These are phyloP conservation scores for Fragum fragum DNA, from an alignment of 2,888 invertebrate species.

Conservation along the genomic window DNA sequence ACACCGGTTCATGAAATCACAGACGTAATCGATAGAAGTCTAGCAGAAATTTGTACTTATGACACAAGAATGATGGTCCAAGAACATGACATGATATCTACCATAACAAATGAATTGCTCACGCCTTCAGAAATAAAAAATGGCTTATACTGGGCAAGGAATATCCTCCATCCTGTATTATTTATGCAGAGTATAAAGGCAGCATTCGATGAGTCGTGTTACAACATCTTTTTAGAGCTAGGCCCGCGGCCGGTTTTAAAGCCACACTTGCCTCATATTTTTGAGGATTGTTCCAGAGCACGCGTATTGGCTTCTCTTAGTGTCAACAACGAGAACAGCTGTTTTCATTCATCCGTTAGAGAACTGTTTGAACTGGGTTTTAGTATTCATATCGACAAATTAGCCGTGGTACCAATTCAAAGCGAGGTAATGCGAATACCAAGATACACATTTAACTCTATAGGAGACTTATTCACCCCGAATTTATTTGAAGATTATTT, in stretches of 20 bases:
- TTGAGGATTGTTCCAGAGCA: background rate
- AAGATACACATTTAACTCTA: slow-evolving; percentile 67
- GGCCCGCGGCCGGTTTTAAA: slow-evolving; percentile 48
- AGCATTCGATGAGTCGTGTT: background rate
- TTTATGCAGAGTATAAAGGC: slow-evolving; percentile 65
- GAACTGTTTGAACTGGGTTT: slow-evolving; percentile 28
- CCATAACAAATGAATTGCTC: slow-evolving; percentile 66
- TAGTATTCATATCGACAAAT: background rate
- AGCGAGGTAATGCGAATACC: slow-evolving; percentile 57
- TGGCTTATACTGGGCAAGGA: slow-evolving; percentile 72
- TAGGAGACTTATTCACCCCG: slow-evolving; percentile 51
- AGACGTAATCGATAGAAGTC: slow-evolving; percentile 29
- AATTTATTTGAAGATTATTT: slow-evolving; percentile 35
- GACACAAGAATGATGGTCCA: background rate
- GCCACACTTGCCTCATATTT: slow-evolving; percentile 41
- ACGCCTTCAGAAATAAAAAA: slow-evolving; percentile 43
- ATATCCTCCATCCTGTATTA: slow-evolving; percentile 71
- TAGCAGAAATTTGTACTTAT: slow-evolving; percentile 4
- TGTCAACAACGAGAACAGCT: background rate
- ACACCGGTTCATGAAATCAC: slow-evolving; percentile 47
- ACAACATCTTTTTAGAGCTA: slow-evolving; percentile 50
- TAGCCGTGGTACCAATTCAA: background rate
- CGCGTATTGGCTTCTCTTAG: slow-evolving; percentile 19
- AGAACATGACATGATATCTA: slow-evolving; percentile 51
- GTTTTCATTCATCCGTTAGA: background rate